Conservation (phyloP, 1,140 invertebrate species). For the Teleogryllus occipitalis region DNA sequence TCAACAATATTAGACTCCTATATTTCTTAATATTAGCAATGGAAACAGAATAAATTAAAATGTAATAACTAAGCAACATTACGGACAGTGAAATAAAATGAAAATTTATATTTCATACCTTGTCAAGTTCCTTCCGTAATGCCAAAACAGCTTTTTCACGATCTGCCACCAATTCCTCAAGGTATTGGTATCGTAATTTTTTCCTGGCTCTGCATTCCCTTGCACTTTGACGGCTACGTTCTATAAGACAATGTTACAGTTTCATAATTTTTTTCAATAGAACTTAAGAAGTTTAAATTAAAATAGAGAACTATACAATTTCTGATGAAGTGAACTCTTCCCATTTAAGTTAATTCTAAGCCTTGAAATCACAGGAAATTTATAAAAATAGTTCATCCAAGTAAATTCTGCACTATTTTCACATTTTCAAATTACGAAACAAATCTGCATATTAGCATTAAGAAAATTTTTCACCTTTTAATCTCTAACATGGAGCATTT, state of each 20-base stretch:
- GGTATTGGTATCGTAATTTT: conserved; percentile 93
- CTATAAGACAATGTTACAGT: conserved; percentile 42
- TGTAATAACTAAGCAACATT: too few species aligned
- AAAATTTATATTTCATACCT: conserved; percentile 48
- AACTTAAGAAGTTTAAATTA: too few species aligned
- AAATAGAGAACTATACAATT: too few species aligned
- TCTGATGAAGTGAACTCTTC: too few species aligned
- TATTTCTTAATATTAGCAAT: too few species aligned
- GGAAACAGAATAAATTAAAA: too few species aligned
- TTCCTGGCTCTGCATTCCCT: conserved; percentile 93
- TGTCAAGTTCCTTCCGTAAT: conserved; percentile 82
- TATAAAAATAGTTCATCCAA: neutral
- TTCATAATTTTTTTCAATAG: neutral
- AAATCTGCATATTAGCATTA: neutral
- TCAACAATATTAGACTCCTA: too few species aligned
- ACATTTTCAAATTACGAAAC: neutral
- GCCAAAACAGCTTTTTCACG: conserved; percentile 88
- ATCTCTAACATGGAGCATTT: too few species aligned
- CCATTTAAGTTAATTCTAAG: neutral
- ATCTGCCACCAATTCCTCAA: conserved; percentile 90
- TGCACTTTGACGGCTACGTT: conserved; percentile 92
- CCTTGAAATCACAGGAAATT: neutral
- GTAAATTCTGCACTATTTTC: neutral
- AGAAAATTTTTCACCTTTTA: neutral
- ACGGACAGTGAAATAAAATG: too few species aligned